Percentiles rank a stretch among this genome's conserved stretches.
Evolutionary conservation across 2,797 vertebrate genomes (phyloP).

Genomic region (Vespertilio murinus): DNA sequence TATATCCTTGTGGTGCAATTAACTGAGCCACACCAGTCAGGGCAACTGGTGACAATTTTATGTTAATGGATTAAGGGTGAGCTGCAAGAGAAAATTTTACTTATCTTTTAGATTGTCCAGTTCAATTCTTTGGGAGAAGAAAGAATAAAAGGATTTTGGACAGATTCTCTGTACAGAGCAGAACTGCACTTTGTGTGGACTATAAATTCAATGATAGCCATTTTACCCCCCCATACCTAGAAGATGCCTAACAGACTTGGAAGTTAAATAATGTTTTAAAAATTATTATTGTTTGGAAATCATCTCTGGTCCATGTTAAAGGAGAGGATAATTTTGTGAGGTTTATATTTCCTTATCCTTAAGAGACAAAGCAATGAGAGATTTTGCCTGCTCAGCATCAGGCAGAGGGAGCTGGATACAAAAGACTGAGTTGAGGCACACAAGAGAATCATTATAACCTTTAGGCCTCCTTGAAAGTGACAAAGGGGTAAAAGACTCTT

Average conservation of each 20-base stretch:
- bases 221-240: not conserved
- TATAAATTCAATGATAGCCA: not conserved
- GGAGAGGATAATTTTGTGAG: not conserved
- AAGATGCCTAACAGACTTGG: not conserved
- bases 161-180: not conserved
- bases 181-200: not conserved
- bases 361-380: not conserved
- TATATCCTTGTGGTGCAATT: not conserved
- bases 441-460: slow-evolving; percentile 13
- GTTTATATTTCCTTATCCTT: not conserved
- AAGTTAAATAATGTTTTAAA: not conserved
- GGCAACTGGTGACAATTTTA: not conserved
- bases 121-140: not conserved
- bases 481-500: not conserved
- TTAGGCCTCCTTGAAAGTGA: slow-evolving; percentile 32
- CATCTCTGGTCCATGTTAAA: not conserved
- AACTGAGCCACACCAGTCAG: not conserved
- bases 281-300: not conserved
- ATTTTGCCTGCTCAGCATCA: not conserved
- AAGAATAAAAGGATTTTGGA: not conserved
- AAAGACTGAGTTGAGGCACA: not conserved
- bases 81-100: not conserved
- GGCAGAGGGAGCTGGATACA: not conserved
- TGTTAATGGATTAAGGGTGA: not conserved
- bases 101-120: not conserved